These are phyloP conservation scores for Trididemnum miniatum DNA, from an alignment of 23 tunicate species.

Conservation along the genomic window DNA sequence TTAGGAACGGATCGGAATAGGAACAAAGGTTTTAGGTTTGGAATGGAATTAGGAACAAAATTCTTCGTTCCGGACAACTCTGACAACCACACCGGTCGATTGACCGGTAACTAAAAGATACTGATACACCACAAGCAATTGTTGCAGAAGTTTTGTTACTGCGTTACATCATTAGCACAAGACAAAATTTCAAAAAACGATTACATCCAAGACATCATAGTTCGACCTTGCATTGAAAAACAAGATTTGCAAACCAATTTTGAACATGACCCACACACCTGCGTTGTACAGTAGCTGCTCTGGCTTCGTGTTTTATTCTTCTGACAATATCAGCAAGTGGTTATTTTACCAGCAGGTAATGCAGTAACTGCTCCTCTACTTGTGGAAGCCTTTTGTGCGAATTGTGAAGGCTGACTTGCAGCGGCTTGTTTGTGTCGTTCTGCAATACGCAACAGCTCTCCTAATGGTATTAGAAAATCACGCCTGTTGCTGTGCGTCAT, in stretches of 20 bases:
- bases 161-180: too few species aligned
- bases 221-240: too few species aligned
- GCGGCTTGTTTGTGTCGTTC: background rate
- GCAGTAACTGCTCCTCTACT: background rate
- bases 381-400: background rate
- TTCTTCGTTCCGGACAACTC: too few species aligned
- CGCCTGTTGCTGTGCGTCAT: slow-evolving; percentile 29
- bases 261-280: slow-evolving; percentile 28
- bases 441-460: slow-evolving; percentile 6
- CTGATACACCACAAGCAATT: too few species aligned
- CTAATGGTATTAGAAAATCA: background rate
- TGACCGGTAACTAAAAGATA: too few species aligned
- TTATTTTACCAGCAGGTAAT: slow-evolving; percentile 9
- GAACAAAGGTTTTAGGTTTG: too few species aligned
- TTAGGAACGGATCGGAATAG: too few species aligned
- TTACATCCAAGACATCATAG: too few species aligned
- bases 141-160: too few species aligned
- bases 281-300: slow-evolving; percentile 31
- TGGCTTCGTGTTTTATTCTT: slow-evolving; percentile 22
- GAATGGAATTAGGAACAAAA: too few species aligned
- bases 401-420: background rate
- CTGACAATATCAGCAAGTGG: slow-evolving; percentile 25
- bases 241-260: slow-evolving; percentile 32
- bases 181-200: too few species aligned
- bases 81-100: too few species aligned